phyloP scores from a whole-genome alignment of 2,888 invertebrate species.

The Antheraea yamamai region DNA sequence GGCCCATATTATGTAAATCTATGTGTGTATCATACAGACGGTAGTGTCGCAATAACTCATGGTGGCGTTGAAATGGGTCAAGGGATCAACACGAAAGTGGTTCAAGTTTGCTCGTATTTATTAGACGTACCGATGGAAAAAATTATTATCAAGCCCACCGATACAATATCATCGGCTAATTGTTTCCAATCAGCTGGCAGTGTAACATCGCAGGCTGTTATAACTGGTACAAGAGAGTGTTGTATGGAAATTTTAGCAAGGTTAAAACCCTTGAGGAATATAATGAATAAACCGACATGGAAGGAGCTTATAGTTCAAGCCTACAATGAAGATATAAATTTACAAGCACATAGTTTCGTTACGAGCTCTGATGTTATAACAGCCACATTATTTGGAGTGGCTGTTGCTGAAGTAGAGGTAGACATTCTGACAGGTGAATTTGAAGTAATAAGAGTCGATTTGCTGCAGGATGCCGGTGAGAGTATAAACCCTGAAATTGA shows the following conservation, averaged over 20 bases:
- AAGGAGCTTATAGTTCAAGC: slow-evolving; percentile 73
- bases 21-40: slow-evolving; percentile 73
- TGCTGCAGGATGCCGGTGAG: slow-evolving; percentile 84
- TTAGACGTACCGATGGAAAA: slow-evolving; percentile 84
- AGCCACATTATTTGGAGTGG: slow-evolving; percentile 75
- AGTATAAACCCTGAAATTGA: slow-evolving; percentile 85
- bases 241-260: slow-evolving; percentile 35
- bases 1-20: slow-evolving; percentile 32
- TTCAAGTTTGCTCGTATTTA: slow-evolving; percentile 84
- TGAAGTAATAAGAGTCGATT: slow-evolving; percentile 81
- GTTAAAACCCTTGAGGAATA: slow-evolving; percentile 35
- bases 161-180: slow-evolving; percentile 84
- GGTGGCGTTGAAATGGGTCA: slow-evolving; percentile 90
- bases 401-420: slow-evolving; percentile 85
- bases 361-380: slow-evolving; percentile 30
- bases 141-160: slow-evolving; percentile 84
- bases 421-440: slow-evolving; percentile 88
- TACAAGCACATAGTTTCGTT: slow-evolving; percentile 50
- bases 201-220: slow-evolving; percentile 47
- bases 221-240: slow-evolving; percentile 39
- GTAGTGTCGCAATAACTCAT: slow-evolving; percentile 86
- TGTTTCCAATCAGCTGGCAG: slow-evolving; percentile 85
- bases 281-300: slow-evolving; percentile 66
- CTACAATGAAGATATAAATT: slow-evolving; percentile 47
- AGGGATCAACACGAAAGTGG: slow-evolving; percentile 87